Evolutionary conservation across 30 jellyfish, hydroid and myxozoan genomes (phyloP), one percentile per base, ranked within the genome.

Genomic region (Rhopilema esculentum): DNA sequence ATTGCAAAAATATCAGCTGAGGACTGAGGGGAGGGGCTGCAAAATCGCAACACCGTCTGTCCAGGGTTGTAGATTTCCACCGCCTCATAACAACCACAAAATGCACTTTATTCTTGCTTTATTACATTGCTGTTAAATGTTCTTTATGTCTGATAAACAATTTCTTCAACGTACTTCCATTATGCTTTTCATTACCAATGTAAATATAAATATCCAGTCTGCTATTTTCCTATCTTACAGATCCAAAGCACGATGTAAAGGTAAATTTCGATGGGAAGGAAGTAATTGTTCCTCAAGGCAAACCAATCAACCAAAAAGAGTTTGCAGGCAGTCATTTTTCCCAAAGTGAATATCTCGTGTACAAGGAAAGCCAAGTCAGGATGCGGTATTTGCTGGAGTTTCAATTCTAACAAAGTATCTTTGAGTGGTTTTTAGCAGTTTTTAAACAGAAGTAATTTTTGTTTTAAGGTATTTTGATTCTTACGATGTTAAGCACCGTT

Each of bases 281-380:
- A 30, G 99, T 95, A 21, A 72, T 69, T 27, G 95, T 95, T 20
- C 99, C 99, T 16, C 99, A 95, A 76, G 99, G 99, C 18, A 82
- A 86, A 84, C 99, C 99, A 23, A 29, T 66, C 15, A 48, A 57
- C 8, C 93, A 75, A 69, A 18, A 26, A 7, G 74, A 76, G 29
- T 85, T 24, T 74, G 50, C 28, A 16, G 48, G 63, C 77, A 95
- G 97, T 70, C 75, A 88, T 0, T 95, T 95, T 48, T 76, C 62
- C 21, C 98, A 95, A 67, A 89, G 99, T 62, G 99, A 95, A 90
- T 95, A 95, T 69, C 93, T 95, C n/a, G 93, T 95, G 0, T 95
- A 95, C 91, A 83, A 95, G 69, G 99, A 95, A 87, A 95, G 97
- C 80, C 99, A 95, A 63, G 92, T 83, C 26, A 70, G 99, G 74